These are phyloP conservation scores for Tetheella fluctuosa DNA, from an alignment of 2,888 invertebrate genomes.

Conservation along the genomic window DNA sequence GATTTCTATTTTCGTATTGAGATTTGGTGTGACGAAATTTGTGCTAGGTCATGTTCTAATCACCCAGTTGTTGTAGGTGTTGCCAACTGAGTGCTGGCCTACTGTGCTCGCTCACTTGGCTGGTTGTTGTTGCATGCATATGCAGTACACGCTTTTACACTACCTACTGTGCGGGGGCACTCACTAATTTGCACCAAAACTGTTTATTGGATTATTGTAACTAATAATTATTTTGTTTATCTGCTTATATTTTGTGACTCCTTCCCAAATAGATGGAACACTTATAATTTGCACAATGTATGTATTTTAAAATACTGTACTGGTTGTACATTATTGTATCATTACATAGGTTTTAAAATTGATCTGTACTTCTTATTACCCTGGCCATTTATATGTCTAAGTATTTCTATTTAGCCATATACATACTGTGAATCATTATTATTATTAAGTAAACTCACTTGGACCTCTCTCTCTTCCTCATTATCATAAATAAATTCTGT, in stretches of 20 bases:
- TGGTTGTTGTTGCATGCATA: background rate
- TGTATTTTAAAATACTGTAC: slow-evolving; percentile 13
- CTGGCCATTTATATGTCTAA: background rate
- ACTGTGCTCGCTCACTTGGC: background rate
- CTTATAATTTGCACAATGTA: slow-evolving; percentile 1
- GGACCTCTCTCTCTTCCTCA: background rate
- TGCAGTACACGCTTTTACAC: slow-evolving; percentile 7
- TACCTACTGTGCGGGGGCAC: background rate
- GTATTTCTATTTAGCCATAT: background rate
- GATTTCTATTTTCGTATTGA: slow-evolving; percentile 39
- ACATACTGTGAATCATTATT: background rate
- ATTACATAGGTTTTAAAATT: slow-evolving; percentile 19
- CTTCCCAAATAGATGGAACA: background rate
- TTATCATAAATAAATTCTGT: background rate
- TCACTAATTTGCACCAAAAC: slow-evolving; percentile 5
- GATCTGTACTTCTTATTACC: slow-evolving; percentile 15
- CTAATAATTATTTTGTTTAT: background rate
- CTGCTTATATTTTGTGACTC: slow-evolving; percentile 6
- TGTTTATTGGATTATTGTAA: background rate
- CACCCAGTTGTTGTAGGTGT: slow-evolving; percentile 22
- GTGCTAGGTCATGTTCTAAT: slow-evolving; percentile 34
- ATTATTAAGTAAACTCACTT: background rate
- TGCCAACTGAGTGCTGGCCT: slow-evolving; percentile 24
- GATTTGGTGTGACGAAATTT: slow-evolving; percentile 31
- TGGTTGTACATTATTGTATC: slow-evolving; percentile 16